These are phyloP conservation scores for Coenobita brevimanus DNA, from an alignment of 1,140 invertebrate genomes.

Conservation along the genomic window DNA sequence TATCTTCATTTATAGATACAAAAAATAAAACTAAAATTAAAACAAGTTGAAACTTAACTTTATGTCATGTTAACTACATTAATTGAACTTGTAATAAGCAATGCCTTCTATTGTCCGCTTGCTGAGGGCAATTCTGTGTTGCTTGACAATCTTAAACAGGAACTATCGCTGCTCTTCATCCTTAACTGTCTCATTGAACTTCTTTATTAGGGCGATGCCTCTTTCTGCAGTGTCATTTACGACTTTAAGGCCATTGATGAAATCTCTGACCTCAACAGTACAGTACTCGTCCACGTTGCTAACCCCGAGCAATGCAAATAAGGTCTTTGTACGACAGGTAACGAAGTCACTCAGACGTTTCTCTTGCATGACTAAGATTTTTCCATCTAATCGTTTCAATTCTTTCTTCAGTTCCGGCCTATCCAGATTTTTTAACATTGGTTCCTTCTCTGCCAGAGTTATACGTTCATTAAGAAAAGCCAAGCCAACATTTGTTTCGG, in stretches of 20 bases:
- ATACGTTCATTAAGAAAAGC: background rate
- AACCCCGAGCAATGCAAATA: background rate
- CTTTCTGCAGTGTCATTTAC: background rate
- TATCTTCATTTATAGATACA: no score
- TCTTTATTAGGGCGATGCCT: background rate
- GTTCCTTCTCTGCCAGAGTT: background rate
- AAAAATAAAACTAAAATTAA: no score
- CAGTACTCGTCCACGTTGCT: no score
- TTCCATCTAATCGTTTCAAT: background rate
- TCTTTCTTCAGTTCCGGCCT: background rate
- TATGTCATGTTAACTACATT: no score
- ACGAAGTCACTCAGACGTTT: background rate
- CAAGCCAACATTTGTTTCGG: background rate
- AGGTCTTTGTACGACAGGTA: background rate
- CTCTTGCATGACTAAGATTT: background rate
- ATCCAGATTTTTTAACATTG: background rate
- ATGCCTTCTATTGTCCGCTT: no score
- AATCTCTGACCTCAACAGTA: background rate
- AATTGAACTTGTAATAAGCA: no score
- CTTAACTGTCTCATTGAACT: background rate
- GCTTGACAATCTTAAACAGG: no score
- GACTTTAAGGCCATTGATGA: background rate
- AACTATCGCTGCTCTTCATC: no score
- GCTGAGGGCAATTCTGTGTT: no score
- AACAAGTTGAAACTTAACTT: no score